A percentile compares a stretch with the other conserved stretches of the same genome.
phyloP scores from a whole-genome alignment of 2,888 invertebrate genomes.

The Coleophora deauratella region DNA sequence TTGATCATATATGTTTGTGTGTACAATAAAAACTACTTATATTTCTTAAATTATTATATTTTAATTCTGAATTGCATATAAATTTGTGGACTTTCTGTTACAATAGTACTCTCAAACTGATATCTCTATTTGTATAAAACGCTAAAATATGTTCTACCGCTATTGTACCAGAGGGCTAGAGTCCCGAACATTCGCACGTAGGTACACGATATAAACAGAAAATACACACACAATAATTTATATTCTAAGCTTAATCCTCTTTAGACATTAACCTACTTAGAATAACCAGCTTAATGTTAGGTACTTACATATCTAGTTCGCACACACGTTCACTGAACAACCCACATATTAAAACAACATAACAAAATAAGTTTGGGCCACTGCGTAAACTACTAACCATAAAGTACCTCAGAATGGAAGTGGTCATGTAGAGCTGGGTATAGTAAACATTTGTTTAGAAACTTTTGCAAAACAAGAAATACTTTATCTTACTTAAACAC shows the following conservation, averaged over 20 bases:
- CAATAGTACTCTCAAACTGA: constrained; percentile 68
- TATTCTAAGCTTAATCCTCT: constrained; percentile 58
- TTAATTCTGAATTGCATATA: constrained; percentile 72
- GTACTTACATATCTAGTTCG: constrained; percentile 57
- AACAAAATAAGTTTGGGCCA: constrained; percentile 36
- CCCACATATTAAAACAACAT: constrained; percentile 28
- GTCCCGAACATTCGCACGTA: constrained; percentile 43
- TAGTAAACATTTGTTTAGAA: no score
- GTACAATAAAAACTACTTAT: constrained; percentile 35
- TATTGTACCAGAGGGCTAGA: constrained; percentile 58
- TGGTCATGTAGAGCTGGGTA: no score
- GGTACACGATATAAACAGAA: constrained; percentile 60
- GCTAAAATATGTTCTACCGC: constrained; percentile 62
- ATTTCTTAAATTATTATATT: constrained; percentile 67
- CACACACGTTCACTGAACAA: constrained; percentile 39
- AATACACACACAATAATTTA: constrained; percentile 71
- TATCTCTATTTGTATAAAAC: constrained; percentile 66
- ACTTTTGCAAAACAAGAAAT: no score
- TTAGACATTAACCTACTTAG: constrained; percentile 61
- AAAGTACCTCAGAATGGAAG: constrained; percentile 2
- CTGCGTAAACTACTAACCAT: constrained; percentile 25
- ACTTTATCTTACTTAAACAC: no score
- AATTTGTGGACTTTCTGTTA: constrained; percentile 74
- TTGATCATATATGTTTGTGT: no score
- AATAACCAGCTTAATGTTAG: constrained; percentile 58